phyloP scores from a whole-genome alignment of 2,888 invertebrate species.

The Orthonychiurus folsomi region DNA sequence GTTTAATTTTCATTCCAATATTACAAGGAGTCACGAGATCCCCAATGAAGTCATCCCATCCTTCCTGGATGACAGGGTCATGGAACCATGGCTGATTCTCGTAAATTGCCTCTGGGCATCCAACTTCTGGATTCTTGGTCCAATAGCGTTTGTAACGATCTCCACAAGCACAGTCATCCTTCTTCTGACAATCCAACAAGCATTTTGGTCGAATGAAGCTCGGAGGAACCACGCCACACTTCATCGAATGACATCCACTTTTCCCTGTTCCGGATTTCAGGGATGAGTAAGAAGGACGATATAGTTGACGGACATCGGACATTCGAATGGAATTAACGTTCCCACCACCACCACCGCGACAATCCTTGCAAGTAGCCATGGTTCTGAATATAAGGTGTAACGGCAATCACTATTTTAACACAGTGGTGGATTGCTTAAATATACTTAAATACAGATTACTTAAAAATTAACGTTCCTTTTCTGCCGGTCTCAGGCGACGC shows the following conservation, averaged over 20 bases:
- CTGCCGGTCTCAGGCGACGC: no score
- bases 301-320: slow-evolving; percentile 23
- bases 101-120: slow-evolving; percentile 18
- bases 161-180: slow-evolving; percentile 16
- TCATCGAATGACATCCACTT: not conserved
- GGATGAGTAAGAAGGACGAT: slow-evolving; percentile 20
- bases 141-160: slow-evolving; percentile 31
- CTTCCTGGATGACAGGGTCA: slow-evolving; percentile 28
- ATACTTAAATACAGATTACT: no score
- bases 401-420: no score
- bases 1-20: slow-evolving; percentile 26
- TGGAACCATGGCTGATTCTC: slow-evolving; percentile 36
- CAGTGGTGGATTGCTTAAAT: no score
- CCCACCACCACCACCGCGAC: not conserved
- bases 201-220: slow-evolving; percentile 15
- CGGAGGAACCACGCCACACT: slow-evolving; percentile 10
- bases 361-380: slow-evolving; percentile 9
- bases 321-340: slow-evolving; percentile 10
- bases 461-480: no score
- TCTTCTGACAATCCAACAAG: slow-evolving; percentile 19
- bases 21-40: slow-evolving; percentile 32
- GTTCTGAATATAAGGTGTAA: no score
- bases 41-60: slow-evolving; percentile 29
- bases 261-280: not conserved
- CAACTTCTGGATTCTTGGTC: slow-evolving; percentile 25